These are phyloP conservation scores for Muscicapa adusta DNA, from an alignment of 2,113 vertebrate species.

Conservation along the genomic window DNA sequence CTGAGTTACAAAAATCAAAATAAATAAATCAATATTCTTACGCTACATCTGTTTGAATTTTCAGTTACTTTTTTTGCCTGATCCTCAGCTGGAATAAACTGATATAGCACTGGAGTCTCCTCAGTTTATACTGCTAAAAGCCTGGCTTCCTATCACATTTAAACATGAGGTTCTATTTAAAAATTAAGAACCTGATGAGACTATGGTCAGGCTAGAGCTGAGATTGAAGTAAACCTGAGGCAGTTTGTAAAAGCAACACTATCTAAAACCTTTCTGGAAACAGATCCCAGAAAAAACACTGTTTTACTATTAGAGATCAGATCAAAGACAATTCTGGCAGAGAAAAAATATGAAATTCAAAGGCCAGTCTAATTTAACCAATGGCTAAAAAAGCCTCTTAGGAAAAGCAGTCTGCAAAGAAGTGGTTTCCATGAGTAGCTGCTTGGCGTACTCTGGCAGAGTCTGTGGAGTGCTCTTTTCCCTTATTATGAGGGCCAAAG, in stretches of 20 bases:
- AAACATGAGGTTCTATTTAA: not conserved
- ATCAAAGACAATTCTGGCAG: not conserved
- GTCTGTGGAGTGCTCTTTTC: not conserved
- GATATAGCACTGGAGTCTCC: not conserved
- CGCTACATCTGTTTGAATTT: not conserved
- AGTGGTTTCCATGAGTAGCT: not conserved
- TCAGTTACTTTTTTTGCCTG: not conserved
- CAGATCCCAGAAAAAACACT: not conserved
- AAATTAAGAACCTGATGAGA: not conserved
- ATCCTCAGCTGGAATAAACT: not conserved
- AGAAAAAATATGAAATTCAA: not conserved
- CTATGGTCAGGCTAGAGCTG: not conserved
- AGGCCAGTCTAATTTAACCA: not conserved
- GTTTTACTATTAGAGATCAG: not conserved
- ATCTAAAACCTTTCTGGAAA: not conserved
- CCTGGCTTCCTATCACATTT: not conserved
- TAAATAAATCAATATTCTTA: not conserved
- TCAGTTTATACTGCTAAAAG: not conserved
- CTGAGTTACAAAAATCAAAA: not conserved
- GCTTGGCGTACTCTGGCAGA: not conserved
- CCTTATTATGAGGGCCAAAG: not conserved
- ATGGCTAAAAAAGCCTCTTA: not conserved
- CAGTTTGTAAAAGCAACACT: not conserved
- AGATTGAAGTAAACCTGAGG: not conserved
- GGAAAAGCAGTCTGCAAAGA: not conserved